Base-by-base conservation (phyloP, 2,797 vertebrate genomes). In the Onychomys torridus region DNA sequence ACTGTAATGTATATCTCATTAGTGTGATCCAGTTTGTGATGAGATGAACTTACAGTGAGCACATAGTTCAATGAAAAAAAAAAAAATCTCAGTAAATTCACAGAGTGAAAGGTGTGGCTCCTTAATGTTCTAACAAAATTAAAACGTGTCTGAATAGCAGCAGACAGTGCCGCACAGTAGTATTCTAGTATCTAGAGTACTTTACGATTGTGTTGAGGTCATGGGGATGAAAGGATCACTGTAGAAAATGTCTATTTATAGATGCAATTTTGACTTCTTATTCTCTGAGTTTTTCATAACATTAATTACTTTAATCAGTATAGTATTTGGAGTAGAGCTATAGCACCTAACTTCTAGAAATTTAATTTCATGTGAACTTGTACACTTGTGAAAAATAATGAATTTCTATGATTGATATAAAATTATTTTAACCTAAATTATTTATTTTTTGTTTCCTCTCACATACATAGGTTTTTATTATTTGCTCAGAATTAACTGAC, bases 401-500 rank as follows among this genome's bases (percentile, higher is more conserved):
- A 40, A 57, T 57, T 88, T 57, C 69, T 25, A 34, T 61, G 32
- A 37, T 71, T 91, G 16, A 86, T 63, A 76, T 89, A 29, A 89
- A 78, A 91, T 91, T 89, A 52, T 89, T 46, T 69, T 90, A 76
- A 6, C 32, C 59, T 43, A 86, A 85, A 89, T 86, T 14, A 77
- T 43, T 73, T 87, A 4, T 1, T 52, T 32, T 13, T 95, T 71
- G 5, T 55, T 71, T 2, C 52, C 14, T 14, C 9, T 88, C 52
- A 40, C 6, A n/a, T 5, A 12, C 10, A 84, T 37, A 57, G 37
- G 63, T 29, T 75, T 84, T 77, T 85, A 59, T 91, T 79, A 85
- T 85, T 94, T 90, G 81, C 85, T 82, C 37, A 91, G 19, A 91
- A 84, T 69, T 67, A 87, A 78, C 49, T 67, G 23, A 27, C 85